Evolutionary conservation across 2,113 vertebrate species (phyloP).

Genomic region (Verasper variegatus): DNA sequence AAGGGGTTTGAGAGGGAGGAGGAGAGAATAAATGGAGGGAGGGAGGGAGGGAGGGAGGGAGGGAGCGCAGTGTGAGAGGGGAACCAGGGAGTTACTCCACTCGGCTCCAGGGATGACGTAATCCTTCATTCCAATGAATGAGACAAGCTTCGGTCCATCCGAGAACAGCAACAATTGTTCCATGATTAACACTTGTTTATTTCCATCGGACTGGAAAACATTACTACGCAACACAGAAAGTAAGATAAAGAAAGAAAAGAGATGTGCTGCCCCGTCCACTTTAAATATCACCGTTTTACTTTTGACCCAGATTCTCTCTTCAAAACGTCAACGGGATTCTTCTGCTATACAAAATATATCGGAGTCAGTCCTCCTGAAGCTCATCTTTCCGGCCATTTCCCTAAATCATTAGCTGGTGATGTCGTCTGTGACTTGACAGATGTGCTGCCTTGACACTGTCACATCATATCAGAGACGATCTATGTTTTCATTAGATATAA

Average conservation of each 20-base stretch:
- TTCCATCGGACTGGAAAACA: constrained; percentile 48
- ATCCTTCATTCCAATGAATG: constrained; percentile 66
- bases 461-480: too few species aligned
- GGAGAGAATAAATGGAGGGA: constrained; percentile 16
- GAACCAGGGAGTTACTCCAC: constrained; percentile 49
- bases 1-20: background rate
- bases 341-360: too few species aligned
- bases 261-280: background rate
- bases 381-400: too few species aligned
- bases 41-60: constrained; percentile 10
- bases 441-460: too few species aligned
- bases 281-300: background rate
- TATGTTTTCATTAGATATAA: too few species aligned
- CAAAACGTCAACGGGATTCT: too few species aligned
- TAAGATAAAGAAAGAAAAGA: background rate
- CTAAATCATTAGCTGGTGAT: too few species aligned
- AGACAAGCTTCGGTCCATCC: constrained; percentile 40
- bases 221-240: constrained; percentile 27
- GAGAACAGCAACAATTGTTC: constrained; percentile 46
- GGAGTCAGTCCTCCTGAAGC: too few species aligned
- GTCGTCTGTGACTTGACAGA: too few species aligned
- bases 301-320: background rate
- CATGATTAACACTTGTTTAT: constrained; percentile 48
- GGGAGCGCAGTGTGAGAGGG: constrained; percentile 4
- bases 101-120: constrained; percentile 59